Conservation (phyloP, 2,113 vertebrate genomes). For the Pluvialis apricaria region DNA sequence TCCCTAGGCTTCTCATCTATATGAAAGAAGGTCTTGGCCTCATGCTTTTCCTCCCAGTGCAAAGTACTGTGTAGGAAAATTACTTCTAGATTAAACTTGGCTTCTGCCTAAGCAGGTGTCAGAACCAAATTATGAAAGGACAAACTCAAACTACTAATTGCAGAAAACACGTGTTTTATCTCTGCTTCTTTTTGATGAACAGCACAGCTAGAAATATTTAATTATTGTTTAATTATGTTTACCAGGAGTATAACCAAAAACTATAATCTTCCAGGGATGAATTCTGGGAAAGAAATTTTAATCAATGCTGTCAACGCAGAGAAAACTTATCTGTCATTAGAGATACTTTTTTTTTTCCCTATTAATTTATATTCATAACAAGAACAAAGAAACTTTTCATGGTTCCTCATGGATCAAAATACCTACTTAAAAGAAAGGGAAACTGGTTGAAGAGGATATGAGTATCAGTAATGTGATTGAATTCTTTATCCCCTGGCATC, state of each 20-base stretch:
- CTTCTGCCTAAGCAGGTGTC: constrained; percentile 24
- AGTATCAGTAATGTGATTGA: not conserved
- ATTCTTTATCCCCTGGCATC: not conserved
- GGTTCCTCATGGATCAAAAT: not conserved
- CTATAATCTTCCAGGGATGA: not conserved
- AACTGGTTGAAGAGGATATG: not conserved
- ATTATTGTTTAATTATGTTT: constrained; percentile 58
- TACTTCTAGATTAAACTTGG: constrained; percentile 15
- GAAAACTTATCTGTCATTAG: not conserved
- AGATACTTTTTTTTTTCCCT: not conserved
- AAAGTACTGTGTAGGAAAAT: constrained; percentile 10
- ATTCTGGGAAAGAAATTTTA: not conserved
- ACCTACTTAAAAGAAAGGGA: not conserved
- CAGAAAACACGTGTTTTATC: constrained; percentile 1
- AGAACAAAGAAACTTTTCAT: not conserved
- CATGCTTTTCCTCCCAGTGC: not conserved
- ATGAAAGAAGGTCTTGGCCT: not conserved
- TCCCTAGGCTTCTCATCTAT: not conserved
- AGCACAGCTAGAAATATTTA: constrained; percentile 36
- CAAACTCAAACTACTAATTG: constrained; percentile 29
- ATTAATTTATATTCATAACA: not conserved
- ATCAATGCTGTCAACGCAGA: not conserved
- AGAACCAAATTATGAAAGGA: constrained; percentile 26
- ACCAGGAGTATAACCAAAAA: not conserved
- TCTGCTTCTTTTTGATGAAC: constrained; percentile 29